phyloP scores from a whole-genome alignment of 2,797 vertebrate species.

The Acanthurus lineatus region DNA sequence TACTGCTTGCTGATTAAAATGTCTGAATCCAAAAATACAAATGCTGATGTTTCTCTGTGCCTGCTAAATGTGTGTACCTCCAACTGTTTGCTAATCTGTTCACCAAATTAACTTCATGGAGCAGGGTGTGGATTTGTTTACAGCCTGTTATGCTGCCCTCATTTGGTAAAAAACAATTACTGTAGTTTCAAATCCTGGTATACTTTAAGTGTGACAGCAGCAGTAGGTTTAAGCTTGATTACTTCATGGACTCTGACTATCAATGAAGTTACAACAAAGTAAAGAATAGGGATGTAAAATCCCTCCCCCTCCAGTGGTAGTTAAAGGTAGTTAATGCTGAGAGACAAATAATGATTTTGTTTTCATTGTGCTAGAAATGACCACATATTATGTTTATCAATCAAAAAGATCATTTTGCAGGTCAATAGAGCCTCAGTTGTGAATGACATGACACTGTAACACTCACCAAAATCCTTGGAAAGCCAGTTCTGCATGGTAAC shows the following conservation, averaged over 20 bases:
- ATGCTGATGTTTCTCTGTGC: background rate
- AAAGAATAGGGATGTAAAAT: background rate
- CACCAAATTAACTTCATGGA: background rate
- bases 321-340: too few relatives aligned
- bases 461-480: too few relatives aligned
- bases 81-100: background rate
- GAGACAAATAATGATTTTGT: too few relatives aligned
- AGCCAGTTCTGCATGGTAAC: too few relatives aligned
- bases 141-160: background rate
- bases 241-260: background rate
- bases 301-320: too few relatives aligned
- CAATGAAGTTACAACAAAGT: background rate
- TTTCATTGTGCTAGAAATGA: too few relatives aligned
- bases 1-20: background rate
- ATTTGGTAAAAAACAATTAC: too few relatives aligned
- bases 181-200: too few relatives aligned
- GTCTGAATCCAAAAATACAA: background rate
- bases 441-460: too few relatives aligned
- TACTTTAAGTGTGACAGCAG: background rate
- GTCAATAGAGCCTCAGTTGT: too few relatives aligned
- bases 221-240: background rate
- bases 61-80: constrained; percentile 14
- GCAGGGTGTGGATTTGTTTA: background rate
- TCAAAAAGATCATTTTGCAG: too few relatives aligned
- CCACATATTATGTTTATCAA: too few relatives aligned